Evolutionary conservation across 2,888 invertebrate genomes (phyloP).

Genomic region (Clivina fossor): DNA sequence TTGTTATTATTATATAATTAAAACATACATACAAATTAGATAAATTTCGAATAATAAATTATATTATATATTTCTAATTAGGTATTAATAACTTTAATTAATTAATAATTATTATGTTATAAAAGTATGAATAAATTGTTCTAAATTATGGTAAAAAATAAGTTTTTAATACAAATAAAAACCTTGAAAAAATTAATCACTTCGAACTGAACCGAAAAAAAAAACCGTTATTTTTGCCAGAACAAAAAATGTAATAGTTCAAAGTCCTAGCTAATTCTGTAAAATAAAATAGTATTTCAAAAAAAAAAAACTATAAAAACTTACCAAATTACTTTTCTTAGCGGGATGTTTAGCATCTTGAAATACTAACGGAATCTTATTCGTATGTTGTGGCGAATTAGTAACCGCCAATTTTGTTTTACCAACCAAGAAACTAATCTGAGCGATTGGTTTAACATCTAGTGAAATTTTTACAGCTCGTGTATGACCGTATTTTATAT

Average conservation of each 20-base stretch:
- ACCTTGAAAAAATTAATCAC: too few relatives aligned
- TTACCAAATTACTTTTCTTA: constrained; percentile 49
- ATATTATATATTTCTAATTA: too few relatives aligned
- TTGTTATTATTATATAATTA: too few relatives aligned
- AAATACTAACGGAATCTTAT: constrained; percentile 45
- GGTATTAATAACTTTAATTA: too few relatives aligned
- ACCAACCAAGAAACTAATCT: constrained; percentile 44
- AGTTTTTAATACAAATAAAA: too few relatives aligned
- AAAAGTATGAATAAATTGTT: not conserved
- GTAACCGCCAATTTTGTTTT: constrained; percentile 43
- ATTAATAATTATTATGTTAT: too few relatives aligned
- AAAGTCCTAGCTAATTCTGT: too few relatives aligned
- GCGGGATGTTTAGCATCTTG: constrained; percentile 44
- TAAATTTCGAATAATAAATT: too few relatives aligned
- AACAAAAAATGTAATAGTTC: too few relatives aligned
- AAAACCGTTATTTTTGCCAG: too few relatives aligned
- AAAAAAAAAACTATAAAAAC: constrained; percentile 19
- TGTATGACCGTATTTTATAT: constrained; percentile 48
- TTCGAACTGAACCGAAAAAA: too few relatives aligned
- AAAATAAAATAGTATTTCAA: constrained; percentile 8
- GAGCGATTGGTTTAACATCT: constrained; percentile 45
- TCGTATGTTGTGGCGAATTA: constrained; percentile 41
- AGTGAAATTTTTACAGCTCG: constrained; percentile 47
- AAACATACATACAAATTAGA: too few relatives aligned
- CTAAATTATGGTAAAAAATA: not conserved